Evolutionary conservation across 2,888 invertebrate species (phyloP), one percentile per base, ranked within the genome.

Genomic region (Tetropium fuscum): DNA sequence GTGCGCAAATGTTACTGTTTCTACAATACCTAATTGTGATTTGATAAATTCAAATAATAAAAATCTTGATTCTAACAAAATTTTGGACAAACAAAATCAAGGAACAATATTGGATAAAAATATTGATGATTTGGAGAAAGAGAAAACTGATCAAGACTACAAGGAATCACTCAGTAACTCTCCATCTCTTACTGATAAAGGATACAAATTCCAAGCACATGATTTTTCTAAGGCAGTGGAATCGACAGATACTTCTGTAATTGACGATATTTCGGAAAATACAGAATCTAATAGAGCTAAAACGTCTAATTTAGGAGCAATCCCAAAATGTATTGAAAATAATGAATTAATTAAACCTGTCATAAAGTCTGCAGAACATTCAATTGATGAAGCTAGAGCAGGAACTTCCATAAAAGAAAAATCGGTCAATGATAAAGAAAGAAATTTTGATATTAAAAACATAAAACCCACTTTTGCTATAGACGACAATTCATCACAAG

Each of bases 1-100:
- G 75, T 71, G 71, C 49, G 75, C 72, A 11, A 74, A 73, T 57
- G 67, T 76, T 6, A 74, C 76, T 1, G 75, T 76, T 27, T 70
- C 75, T 0, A 62, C 72, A 0, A 72, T 69, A 48, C 68, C 74
- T 2, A 74, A 64, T 58, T 4, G 30, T 3, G 11, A 34, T 13
- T 7, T 7, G 1, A 34, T 2, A 3, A 3, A 34, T 13, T 5
- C 15, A 32, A 32, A 32, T 15, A 34, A 1, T 34, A 15, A 34
- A 2, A n/a, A n/a, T n/a, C n/a, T n/a, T n/a, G n/a, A n/a, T n/a
- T n/a, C n/a, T n/a, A 11, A 13, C 3, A 13, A 30, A 11, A 30
- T 13, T 27, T n/a, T 8, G 1, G 13, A 11, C 1, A 34, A 3
- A 13, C 7, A 13, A 16, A 10, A 27, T 18, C 1, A 16, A 15